These are phyloP conservation scores for Harpalus rufipes DNA, from an alignment of 2,888 invertebrate species.

Conservation along the genomic window DNA sequence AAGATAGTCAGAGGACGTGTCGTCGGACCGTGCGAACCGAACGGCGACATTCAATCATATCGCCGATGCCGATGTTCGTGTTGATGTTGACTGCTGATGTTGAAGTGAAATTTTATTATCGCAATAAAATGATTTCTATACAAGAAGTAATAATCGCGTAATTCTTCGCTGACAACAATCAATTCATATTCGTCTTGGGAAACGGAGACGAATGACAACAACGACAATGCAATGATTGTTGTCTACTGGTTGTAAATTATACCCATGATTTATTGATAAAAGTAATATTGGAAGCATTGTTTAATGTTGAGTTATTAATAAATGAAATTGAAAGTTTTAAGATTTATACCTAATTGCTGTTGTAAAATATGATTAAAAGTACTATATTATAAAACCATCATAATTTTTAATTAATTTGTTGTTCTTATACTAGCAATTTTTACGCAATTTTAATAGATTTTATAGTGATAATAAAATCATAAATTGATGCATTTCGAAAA, in stretches of 20 bases:
- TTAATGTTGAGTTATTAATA: neutral
- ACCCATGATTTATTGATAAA: neutral
- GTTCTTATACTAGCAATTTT: neutral
- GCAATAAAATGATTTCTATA: conserved; percentile 43
- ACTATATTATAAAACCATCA: neutral
- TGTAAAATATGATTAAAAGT: neutral
- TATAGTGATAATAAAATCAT: too few species aligned
- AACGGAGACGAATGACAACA: neutral
- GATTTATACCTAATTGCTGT: neutral
- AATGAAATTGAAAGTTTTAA: neutral
- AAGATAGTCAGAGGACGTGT: conserved; percentile 14
- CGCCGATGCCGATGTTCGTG: neutral
- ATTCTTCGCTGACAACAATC: conserved; percentile 21
- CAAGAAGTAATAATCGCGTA: conserved; percentile 29
- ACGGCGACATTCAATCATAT: conserved; percentile 43
- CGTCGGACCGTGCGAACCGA: conserved; percentile 46
- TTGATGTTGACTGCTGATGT: neutral
- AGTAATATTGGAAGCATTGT: neutral
- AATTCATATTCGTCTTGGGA: neutral
- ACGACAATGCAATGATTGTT: neutral
- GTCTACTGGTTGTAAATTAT: neutral
- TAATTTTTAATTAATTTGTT: neutral
- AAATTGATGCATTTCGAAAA: too few species aligned
- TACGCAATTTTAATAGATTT: too few species aligned
- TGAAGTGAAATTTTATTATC: conserved; percentile 44